A percentile compares a stretch with the other conserved stretches of the same genome.
Evolutionary conservation across 2,113 vertebrate genomes (phyloP).

Genomic region (Pristiophorus japonicus): DNA sequence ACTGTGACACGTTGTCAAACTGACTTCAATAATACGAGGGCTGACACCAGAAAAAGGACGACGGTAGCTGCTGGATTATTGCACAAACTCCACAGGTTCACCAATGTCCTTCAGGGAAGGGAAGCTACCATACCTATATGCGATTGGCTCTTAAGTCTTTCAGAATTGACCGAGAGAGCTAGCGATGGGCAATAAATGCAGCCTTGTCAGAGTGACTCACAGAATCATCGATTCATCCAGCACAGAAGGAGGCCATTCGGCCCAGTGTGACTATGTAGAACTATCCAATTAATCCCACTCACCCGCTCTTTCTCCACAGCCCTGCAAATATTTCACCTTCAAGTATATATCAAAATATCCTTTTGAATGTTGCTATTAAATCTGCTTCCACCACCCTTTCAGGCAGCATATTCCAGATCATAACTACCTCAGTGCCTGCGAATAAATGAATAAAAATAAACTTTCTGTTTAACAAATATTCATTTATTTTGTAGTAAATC

Average conservation of each 20-base stretch:
- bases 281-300: not conserved
- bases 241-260: not conserved
- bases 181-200: not conserved
- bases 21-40: not conserved
- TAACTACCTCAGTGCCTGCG: not conserved
- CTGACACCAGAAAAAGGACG: not conserved
- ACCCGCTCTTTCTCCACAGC: not conserved
- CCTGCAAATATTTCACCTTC: not conserved
- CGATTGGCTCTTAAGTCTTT: not conserved
- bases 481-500: not conserved
- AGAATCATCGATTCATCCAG: not conserved
- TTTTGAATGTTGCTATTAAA: not conserved
- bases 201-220: not conserved
- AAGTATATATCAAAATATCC: not conserved
- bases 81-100: not conserved
- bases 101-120: not conserved
- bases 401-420: not conserved
- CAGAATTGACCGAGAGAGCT: not conserved
- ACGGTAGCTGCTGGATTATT: not conserved
- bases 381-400: not conserved
- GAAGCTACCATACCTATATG: not conserved
- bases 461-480: not conserved
- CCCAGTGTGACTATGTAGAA: not conserved
- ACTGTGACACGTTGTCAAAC: not conserved
- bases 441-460: not conserved